Conservation (phyloP, 2,888 invertebrate species). For the Pollenia angustigena region DNA sequence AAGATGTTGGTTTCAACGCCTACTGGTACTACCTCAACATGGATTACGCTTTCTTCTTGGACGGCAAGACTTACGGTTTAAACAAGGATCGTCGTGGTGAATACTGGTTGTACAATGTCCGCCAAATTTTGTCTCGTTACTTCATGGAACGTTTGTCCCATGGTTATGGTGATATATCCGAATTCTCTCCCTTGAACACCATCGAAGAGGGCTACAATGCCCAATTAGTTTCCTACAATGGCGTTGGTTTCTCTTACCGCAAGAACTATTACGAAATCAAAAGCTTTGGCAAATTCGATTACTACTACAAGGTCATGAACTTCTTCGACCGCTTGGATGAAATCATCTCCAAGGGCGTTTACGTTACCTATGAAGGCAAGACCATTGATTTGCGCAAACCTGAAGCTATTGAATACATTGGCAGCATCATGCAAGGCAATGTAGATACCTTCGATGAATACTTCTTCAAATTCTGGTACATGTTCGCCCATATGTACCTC, state of each 20-base stretch:
- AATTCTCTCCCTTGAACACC: conserved; percentile 85
- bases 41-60: conserved; percentile 88
- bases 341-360: conserved; percentile 84
- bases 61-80: conserved; percentile 85
- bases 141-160: conserved; percentile 89
- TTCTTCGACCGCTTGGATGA: conserved; percentile 85
- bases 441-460: conserved; percentile 78
- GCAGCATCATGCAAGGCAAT: conserved; percentile 88
- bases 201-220: conserved; percentile 86
- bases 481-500: conserved; percentile 79
- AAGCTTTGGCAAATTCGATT: conserved; percentile 79
- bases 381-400: conserved; percentile 86
- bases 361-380: conserved; percentile 79
- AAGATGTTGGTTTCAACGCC: conserved; percentile 88
- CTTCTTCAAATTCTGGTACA: conserved; percentile 80
- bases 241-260: conserved; percentile 86
- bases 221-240: conserved; percentile 86
- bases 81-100: conserved; percentile 87
- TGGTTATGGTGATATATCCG: conserved; percentile 86
- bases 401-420: conserved; percentile 87
- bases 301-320: conserved; percentile 77
- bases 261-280: conserved; percentile 83
- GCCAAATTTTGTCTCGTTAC: conserved; percentile 89
- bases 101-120: conserved; percentile 87
- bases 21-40: conserved; percentile 88